Base-by-base conservation (phyloP, 2,113 vertebrate genomes). In the Sigmodon hispidus region DNA sequence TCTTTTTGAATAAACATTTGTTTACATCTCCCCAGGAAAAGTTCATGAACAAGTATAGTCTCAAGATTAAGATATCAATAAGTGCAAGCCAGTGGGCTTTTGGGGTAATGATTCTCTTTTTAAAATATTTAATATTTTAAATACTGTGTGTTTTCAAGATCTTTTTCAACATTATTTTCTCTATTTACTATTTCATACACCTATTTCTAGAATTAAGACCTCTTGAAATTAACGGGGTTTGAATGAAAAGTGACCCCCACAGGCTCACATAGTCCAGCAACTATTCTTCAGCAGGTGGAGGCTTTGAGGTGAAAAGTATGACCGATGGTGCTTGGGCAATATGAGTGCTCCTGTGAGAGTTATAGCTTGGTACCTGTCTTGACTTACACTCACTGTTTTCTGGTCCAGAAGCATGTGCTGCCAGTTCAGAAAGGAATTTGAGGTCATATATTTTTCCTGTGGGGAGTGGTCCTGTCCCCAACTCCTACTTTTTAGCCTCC, bases 181-280 rank as follows among this genome's bases (percentile, higher is more conserved):
- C 29, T n/a, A 87, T 80, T 93, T 92, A 70, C 75, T 86, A 86
- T 73, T 89, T 67, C 75, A 40, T 8, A 92, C 63, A 69, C 48
- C 73, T 76, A 36, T 50, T 50, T 94, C 96, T 94, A 89, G 55
- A 50, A 89, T 29, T 17, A 72, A 94, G 22, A 84, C 89, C 75
- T 57, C 45, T 75, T 85, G 19, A 93, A 95, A 69, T 1, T n/a
- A 93, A 57, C 31, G 1, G 17, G 11, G 9, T 67, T 13, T 67
- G 26, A 36, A 67, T 67, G 29, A 22, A 29, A 86, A 50, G 9
- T 48, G 61, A 10, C 43, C 43, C 4, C 40, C 26, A 34, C 17
- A 63, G 26, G 29, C 61, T 85, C 40, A 48, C 29, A 48, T 34
- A 29, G 9, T 48, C 48, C 10, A 65, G 36, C 26, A 19, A 4